phyloP scores from a whole-genome alignment of 2,797 vertebrate species.

The Falco biarmicus region DNA sequence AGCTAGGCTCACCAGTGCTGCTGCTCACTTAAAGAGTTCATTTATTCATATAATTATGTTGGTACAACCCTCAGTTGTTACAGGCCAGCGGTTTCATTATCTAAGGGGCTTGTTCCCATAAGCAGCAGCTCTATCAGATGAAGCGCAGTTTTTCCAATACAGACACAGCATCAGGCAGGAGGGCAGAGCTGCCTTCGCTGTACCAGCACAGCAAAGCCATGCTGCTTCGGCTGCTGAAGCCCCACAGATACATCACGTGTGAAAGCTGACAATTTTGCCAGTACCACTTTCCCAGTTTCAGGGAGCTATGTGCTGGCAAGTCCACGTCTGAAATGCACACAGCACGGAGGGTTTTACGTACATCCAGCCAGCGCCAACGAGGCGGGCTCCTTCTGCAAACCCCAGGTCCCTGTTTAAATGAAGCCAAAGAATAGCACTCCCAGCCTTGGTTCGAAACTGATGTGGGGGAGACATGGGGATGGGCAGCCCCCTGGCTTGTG shows the following conservation, averaged over 20 bases:
- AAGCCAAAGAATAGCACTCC: not conserved
- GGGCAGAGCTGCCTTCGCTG: not conserved
- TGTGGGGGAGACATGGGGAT: not conserved
- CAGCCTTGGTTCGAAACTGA: not conserved
- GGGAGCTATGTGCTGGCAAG: not conserved
- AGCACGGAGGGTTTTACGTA: accelerated
- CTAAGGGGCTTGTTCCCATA: not conserved
- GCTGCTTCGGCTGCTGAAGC: not conserved
- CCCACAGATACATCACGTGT: not conserved
- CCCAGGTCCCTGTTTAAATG: accelerated
- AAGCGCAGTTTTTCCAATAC: not conserved
- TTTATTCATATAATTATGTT: not conserved
- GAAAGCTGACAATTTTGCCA: not conserved
- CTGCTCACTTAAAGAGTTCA: not conserved
- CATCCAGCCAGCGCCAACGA: not conserved
- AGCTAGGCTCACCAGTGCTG: not conserved
- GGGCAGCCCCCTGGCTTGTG: not conserved
- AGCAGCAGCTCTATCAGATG: not conserved
- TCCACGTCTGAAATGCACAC: not conserved
- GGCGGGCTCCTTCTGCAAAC: not conserved
- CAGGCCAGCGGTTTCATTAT: not conserved
- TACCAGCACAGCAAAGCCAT: not conserved
- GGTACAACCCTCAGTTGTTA: not conserved
- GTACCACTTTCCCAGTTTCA: not conserved
- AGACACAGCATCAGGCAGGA: not conserved